A percentile compares a stretch with the other conserved stretches of the same genome.
phyloP scores from a whole-genome alignment of 2,888 invertebrate genomes.

The Atethmia centrago region DNA sequence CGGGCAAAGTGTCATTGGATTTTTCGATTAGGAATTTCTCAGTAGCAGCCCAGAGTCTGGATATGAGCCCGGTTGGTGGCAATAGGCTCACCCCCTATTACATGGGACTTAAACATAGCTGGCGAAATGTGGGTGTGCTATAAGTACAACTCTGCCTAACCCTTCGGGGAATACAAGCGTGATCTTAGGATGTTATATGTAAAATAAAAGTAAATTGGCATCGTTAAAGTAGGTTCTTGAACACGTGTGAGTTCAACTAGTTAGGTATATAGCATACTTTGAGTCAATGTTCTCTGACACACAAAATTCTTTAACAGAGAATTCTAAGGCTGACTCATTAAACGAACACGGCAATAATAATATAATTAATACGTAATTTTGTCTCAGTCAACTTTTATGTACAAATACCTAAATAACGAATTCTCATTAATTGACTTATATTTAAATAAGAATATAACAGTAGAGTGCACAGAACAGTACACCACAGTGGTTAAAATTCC shows the following conservation, averaged over 20 bases:
- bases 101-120: neutral
- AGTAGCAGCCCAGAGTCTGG: no score
- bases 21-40: no score
- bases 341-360: neutral
- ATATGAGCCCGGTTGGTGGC: neutral
- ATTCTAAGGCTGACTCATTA: neutral
- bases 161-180: neutral
- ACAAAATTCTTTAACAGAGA: neutral
- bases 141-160: neutral
- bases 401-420: no score
- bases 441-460: neutral
- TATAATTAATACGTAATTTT: neutral
- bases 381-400: neutral
- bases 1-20: no score
- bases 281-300: neutral
- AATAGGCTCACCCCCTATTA: neutral
- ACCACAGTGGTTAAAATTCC: neutral
- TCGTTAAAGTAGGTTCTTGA: neutral
- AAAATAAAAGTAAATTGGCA: no score
- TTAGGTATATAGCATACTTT: neutral
- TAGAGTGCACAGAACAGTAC: neutral
- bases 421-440: no score
- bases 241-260: neutral
- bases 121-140: neutral
- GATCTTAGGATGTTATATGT: neutral